Conservation (phyloP, 2,797 vertebrate species). For the Phoeniculus purpureus region DNA sequence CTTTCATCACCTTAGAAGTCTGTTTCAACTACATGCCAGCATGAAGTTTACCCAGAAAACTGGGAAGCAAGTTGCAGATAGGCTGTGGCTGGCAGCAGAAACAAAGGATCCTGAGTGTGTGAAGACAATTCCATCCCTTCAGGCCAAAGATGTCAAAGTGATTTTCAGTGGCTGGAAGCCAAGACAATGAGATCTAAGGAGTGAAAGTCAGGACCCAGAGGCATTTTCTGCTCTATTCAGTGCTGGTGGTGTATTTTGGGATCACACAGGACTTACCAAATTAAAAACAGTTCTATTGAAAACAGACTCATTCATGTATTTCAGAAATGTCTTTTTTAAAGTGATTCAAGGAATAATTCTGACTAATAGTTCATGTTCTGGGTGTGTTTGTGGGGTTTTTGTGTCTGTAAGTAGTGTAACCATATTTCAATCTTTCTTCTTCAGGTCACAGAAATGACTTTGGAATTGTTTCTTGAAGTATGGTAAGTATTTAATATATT, state of each 20-base stretch:
- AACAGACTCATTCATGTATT: not conserved
- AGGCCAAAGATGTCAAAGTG: not conserved
- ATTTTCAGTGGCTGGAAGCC: not conserved
- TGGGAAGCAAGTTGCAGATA: not conserved
- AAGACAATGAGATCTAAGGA: not conserved
- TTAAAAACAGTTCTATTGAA: not conserved
- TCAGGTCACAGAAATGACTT: slow-evolving; percentile 91
- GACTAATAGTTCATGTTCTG: not conserved
- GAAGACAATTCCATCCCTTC: not conserved
- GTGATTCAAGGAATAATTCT: not conserved
- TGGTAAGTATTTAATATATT: slow-evolving; percentile 81
- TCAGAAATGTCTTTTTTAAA: not conserved
- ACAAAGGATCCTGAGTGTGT: not conserved
- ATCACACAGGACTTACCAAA: not conserved
- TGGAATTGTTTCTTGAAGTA: slow-evolving; percentile 91
- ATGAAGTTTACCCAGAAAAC: not conserved
- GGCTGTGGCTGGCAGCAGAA: not conserved
- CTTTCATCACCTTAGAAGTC: not conserved
- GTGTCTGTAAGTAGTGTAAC: slow-evolving; percentile 2
- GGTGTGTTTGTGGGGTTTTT: not conserved
- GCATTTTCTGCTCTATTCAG: not conserved
- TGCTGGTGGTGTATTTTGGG: not conserved
- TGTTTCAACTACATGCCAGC: not conserved
- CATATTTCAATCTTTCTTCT: slow-evolving; percentile 57
- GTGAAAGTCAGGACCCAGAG: not conserved